phyloP scores from a whole-genome alignment of 2,797 vertebrate genomes.

The Cossypha niveicapilla region DNA sequence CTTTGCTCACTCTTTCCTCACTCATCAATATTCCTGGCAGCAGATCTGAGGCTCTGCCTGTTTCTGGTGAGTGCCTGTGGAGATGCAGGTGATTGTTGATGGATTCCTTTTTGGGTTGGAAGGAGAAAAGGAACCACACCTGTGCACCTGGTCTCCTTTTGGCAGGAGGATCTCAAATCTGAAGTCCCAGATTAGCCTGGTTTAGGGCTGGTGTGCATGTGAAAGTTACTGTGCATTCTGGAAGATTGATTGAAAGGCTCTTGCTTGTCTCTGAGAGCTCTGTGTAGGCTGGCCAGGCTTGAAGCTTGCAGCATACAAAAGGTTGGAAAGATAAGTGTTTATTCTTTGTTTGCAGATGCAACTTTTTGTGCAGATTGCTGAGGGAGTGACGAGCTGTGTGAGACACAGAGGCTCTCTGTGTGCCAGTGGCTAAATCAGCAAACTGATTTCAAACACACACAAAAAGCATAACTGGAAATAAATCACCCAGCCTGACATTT shows the following conservation, averaged over 20 bases:
- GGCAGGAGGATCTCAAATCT: neutral
- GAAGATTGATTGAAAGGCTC: neutral
- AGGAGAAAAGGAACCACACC: neutral
- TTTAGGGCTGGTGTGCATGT: neutral
- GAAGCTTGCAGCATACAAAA: neutral
- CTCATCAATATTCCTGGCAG: neutral
- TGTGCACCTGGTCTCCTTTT: neutral
- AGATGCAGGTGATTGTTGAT: neutral
- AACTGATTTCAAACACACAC: neutral
- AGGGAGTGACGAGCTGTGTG: neutral
- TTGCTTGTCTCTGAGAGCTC: neutral
- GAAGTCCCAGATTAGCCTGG: neutral
- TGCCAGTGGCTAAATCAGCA: constrained; percentile 37
- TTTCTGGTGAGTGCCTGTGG: neutral
- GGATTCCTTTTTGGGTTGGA: neutral
- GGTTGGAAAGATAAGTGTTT: neutral
- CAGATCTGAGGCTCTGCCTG: neutral
- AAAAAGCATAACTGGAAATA: constrained; percentile 20
- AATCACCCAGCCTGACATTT: constrained; percentile 40
- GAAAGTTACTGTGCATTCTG: neutral
- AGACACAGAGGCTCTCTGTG: neutral
- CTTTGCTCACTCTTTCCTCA: neutral
- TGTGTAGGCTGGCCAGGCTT: neutral
- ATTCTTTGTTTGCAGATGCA: neutral
- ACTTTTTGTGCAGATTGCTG: neutral